Percentiles rank a stretch among this genome's conserved stretches.
Evolutionary conservation across 2,797 vertebrate species (phyloP).

Genomic region (Xenopus petersii): DNA sequence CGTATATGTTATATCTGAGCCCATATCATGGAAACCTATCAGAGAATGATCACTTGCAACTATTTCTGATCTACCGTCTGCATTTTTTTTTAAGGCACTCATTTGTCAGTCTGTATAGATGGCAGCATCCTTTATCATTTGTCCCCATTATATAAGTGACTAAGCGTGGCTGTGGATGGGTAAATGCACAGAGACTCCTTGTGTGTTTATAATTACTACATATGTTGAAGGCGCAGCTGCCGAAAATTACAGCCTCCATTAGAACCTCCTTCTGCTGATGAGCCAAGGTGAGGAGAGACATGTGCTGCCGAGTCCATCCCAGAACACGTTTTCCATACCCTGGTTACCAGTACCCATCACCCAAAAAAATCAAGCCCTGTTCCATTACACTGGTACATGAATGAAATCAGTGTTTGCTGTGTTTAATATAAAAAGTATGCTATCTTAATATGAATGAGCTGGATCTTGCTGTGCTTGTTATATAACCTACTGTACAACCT

Average conservation of each 20-base stretch:
- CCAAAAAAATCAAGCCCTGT: too few species aligned
- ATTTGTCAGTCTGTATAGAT: background rate
- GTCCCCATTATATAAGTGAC: background rate
- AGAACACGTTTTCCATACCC: background rate
- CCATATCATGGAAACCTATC: too few species aligned
- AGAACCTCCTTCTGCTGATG: conserved; percentile 6
- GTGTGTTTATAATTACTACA: conserved; percentile 29
- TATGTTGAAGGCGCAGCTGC: conserved; percentile 28
- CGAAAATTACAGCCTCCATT: conserved; percentile 2
- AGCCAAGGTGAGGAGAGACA: conserved; percentile 39
- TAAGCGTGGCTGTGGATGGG: background rate
- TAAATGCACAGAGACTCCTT: conserved; percentile 1
- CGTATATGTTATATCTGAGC: too few species aligned
- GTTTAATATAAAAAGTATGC: too few species aligned
- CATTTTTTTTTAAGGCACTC: too few species aligned
- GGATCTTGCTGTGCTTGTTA: background rate
- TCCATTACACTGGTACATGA: too few species aligned
- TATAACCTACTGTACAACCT: background rate
- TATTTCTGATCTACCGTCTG: too few species aligned
- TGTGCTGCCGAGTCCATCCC: conserved; percentile 40
- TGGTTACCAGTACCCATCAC: too few species aligned
- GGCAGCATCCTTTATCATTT: background rate
- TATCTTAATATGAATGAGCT: too few species aligned
- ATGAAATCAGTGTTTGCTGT: too few species aligned
- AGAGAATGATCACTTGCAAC: too few species aligned